Conservation (phyloP, 2,797 vertebrate species). For the Pseudochromis fuscus region DNA sequence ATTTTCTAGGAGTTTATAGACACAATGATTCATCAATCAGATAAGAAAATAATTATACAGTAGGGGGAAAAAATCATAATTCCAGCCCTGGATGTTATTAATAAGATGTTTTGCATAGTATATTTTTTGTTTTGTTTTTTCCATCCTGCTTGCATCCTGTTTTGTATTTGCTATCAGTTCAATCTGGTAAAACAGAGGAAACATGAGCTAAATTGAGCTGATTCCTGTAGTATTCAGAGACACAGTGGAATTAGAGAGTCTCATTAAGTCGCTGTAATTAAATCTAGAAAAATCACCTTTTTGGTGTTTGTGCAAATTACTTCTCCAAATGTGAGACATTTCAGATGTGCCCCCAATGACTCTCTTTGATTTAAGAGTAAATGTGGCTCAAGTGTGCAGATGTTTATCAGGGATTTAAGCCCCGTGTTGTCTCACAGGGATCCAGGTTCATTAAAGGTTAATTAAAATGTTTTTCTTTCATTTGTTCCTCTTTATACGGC, state of each 20-base stretch:
- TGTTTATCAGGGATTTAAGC: constrained; percentile 41
- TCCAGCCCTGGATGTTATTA: background rate
- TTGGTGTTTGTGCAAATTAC: constrained; percentile 52
- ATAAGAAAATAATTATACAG: background rate
- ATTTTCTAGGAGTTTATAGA: background rate
- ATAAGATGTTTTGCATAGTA: background rate
- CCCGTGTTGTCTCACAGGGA: constrained; percentile 10
- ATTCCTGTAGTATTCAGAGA: constrained; percentile 31
- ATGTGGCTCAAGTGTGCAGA: constrained; percentile 2
- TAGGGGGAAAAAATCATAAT: background rate
- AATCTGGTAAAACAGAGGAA: constrained; percentile 16
- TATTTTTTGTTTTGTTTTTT: constrained; percentile 1
- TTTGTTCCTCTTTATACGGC: background rate
- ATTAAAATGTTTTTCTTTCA: constrained; percentile 26
- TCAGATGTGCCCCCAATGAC: constrained; percentile 6
- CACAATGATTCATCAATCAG: background rate
- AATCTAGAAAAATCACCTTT: constrained; percentile 65
- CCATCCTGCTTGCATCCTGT: constrained; percentile 8
- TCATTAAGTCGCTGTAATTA: constrained; percentile 68
- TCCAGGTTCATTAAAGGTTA: constrained; percentile 46
- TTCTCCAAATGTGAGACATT: constrained; percentile 33
- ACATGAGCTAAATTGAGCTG: constrained; percentile 22
- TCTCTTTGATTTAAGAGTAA: constrained; percentile 37
- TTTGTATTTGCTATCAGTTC: constrained; percentile 24
- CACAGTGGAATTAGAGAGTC: constrained; percentile 32